These are phyloP conservation scores for Triplophysa rosa DNA, from an alignment of 2,113 vertebrate species.

Conservation along the genomic window DNA sequence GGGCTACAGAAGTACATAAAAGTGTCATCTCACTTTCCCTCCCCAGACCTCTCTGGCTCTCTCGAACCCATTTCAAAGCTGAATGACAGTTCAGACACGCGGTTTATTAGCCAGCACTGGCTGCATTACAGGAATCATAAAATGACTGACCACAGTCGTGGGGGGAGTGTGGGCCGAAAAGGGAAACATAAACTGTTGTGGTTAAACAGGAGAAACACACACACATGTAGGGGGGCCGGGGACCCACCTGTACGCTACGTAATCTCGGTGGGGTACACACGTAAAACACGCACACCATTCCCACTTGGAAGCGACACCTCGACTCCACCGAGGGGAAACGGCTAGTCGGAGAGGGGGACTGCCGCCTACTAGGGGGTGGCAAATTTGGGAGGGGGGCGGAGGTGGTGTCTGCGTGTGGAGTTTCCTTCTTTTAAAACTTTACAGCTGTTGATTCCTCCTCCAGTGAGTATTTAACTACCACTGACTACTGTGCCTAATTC, in stretches of 20 bases:
- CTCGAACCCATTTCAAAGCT: constrained; percentile 33
- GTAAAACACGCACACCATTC: constrained; percentile 31
- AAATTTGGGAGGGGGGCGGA: not conserved
- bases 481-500: constrained; percentile 79
- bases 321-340: constrained; percentile 9
- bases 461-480: constrained; percentile 77
- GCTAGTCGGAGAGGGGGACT: constrained; percentile 33
- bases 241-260: constrained; percentile 5
- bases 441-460: constrained; percentile 76
- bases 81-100: constrained; percentile 27
- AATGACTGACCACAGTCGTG: constrained; percentile 27
- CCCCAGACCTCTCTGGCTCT: constrained; percentile 3
- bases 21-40: constrained; percentile 13
- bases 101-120: constrained; percentile 39
- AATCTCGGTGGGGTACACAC: not conserved
- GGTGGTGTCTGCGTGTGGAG: constrained; percentile 69
- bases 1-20: constrained; percentile 35
- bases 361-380: constrained; percentile 41
- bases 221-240: constrained; percentile 22
- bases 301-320: not conserved
- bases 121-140: constrained; percentile 34
- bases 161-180: constrained; percentile 23
- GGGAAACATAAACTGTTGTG: constrained; percentile 40
- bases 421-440: constrained; percentile 79
- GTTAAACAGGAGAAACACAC: constrained; percentile 21